Conservation (phyloP, 2,113 vertebrate genomes). For the Mustela nigripes region DNA sequence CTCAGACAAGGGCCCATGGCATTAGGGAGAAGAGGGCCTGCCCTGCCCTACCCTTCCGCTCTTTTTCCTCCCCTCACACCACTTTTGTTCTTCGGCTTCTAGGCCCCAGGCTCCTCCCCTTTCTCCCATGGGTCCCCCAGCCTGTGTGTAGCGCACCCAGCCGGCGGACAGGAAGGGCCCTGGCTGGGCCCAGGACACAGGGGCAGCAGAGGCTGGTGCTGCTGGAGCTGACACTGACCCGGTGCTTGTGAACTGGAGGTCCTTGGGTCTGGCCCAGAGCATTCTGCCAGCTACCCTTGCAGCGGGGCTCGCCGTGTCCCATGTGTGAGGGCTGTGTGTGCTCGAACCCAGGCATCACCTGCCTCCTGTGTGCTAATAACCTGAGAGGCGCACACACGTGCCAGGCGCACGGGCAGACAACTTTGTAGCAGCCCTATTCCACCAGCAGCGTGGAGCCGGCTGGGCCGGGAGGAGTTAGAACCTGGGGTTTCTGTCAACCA, state of each 20-base stretch:
- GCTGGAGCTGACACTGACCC: too few species aligned
- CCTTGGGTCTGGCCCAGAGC: neutral
- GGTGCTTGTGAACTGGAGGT: too few species aligned
- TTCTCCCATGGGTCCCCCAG: neutral
- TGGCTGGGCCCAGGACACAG: neutral
- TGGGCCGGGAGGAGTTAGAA: neutral
- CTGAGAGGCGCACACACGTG: accelerated
- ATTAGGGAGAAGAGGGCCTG: neutral
- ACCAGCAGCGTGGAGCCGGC: neutral
- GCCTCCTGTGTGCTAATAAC: accelerated
- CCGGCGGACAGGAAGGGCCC: neutral
- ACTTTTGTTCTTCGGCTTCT: neutral
- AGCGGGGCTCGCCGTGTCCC: neutral
- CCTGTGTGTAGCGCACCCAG: neutral
- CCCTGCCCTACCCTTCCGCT: too few species aligned
- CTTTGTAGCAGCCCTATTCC: neutral
- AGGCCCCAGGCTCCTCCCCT: neutral
- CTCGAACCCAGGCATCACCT: neutral
- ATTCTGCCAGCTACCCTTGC: neutral
- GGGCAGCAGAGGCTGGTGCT: neutral
- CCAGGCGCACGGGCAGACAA: neutral
- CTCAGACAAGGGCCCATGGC: neutral
- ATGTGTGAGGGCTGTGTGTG: accelerated
- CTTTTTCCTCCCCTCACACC: neutral
- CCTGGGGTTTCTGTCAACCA: neutral